Evolutionary conservation across 2,888 invertebrate species (phyloP).

Genomic region (Iselma pallidipennis): DNA sequence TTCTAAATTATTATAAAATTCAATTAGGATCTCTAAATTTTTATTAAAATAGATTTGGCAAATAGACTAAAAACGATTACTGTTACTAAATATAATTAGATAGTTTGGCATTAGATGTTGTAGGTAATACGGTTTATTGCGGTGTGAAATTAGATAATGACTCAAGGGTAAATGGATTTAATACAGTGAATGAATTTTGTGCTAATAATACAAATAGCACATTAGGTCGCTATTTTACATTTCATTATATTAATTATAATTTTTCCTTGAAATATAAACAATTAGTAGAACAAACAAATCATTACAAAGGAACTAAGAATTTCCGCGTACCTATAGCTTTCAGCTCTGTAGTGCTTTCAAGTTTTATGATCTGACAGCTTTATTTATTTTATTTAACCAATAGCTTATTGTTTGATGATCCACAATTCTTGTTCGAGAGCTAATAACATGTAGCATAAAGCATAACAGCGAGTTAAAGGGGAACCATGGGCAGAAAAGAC

Average conservation of each 20-base stretch:
- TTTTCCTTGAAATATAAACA: not conserved
- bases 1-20: no score
- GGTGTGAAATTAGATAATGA: slow-evolving; percentile 3
- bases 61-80: not conserved
- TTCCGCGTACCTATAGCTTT: no score
- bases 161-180: slow-evolving; percentile 3
- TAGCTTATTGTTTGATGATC: no score
- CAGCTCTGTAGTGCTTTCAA: no score
- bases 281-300: no score
- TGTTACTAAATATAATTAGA: slow-evolving; percentile 2
- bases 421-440: no score
- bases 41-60: slow-evolving; percentile 2
- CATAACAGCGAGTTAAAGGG: no score
- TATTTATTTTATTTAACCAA: no score
- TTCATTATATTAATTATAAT: not conserved
- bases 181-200: not conserved
- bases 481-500: no score
- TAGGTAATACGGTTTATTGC: slow-evolving; percentile 1
- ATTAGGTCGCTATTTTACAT: not conserved
- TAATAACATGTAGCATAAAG: no score
- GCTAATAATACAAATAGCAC: not conserved
- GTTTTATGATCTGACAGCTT: no score
- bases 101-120: slow-evolving; percentile 3
- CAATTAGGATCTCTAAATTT: not conserved
- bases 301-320: no score